phyloP scores from a whole-genome alignment of 2,797 vertebrate genomes.

The Rhinatrema bivittatum region DNA sequence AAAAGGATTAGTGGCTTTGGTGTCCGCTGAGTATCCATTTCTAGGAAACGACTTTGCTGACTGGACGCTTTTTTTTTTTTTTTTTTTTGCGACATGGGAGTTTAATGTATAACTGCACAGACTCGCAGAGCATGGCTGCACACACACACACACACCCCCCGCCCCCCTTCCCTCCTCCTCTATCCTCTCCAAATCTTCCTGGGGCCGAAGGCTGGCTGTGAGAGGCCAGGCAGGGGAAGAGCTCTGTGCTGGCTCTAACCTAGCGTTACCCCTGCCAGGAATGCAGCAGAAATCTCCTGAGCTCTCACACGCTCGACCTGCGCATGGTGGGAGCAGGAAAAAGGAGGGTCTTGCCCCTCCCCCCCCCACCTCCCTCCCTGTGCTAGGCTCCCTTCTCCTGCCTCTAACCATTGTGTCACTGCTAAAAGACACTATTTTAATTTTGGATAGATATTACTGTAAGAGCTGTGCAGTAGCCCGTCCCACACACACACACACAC shows the following conservation, averaged over 20 bases:
- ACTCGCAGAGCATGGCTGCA: too few species aligned
- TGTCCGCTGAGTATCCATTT: not conserved
- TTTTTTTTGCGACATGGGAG: too few species aligned
- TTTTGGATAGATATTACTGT: too few species aligned
- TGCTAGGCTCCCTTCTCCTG: too few species aligned
- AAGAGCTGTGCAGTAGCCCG: too few species aligned
- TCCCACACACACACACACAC: not conserved
- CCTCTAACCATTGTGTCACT: not conserved
- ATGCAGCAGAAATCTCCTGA: conserved; percentile 8
- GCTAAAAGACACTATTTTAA: too few species aligned
- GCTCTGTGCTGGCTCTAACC: conserved; percentile 5
- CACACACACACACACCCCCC: too few species aligned
- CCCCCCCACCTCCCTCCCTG: not conserved
- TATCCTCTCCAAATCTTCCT: not conserved
- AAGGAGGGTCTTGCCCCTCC: too few species aligned
- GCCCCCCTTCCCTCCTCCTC: not conserved
- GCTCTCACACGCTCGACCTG: not conserved
- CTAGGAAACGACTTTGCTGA: too few species aligned
- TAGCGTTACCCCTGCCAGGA: conserved; percentile 19
- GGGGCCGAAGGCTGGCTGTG: not conserved
- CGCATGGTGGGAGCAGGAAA: too few species aligned
- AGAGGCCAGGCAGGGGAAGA: not conserved
- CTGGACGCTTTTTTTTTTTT: too few species aligned
- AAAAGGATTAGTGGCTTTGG: not conserved
- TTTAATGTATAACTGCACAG: not conserved